These are phyloP conservation scores for Parnassius smintheus DNA, from an alignment of 2,888 invertebrate species.

Conservation along the genomic window DNA sequence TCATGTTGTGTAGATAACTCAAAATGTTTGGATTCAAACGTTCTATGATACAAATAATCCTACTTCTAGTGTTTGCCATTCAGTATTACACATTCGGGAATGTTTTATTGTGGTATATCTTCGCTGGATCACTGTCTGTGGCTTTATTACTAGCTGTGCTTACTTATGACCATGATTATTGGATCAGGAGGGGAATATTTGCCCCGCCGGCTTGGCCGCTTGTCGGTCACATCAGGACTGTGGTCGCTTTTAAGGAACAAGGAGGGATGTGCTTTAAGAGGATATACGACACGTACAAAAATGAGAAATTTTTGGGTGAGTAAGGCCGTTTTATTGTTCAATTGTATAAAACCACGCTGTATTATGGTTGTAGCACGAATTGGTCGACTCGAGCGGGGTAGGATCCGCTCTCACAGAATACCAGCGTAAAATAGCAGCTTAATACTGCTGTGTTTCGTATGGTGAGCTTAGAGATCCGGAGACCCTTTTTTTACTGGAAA, in stretches of 20 bases:
- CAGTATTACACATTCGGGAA: slow-evolving; percentile 57
- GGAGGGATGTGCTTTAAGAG: slow-evolving; percentile 70
- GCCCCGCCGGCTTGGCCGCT: slow-evolving; percentile 67
- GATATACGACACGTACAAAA: slow-evolving; percentile 63
- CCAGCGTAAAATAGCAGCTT: too few species aligned
- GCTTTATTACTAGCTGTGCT: slow-evolving; percentile 48
- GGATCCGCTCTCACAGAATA: too few species aligned
- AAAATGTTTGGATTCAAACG: slow-evolving; percentile 72
- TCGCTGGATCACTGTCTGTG: slow-evolving; percentile 41
- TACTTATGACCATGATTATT: slow-evolving; percentile 72
- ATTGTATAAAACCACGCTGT: too few species aligned
- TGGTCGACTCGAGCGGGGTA: too few species aligned
- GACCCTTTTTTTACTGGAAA: too few species aligned
- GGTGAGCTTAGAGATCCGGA: too few species aligned
- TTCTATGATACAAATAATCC: slow-evolving; percentile 46
- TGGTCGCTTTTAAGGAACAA: slow-evolving; percentile 68
- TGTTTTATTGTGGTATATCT: slow-evolving; percentile 48
- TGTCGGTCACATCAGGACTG: slow-evolving; percentile 66
- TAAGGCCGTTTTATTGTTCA: slow-evolving; percentile 20
- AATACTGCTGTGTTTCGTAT: too few species aligned
- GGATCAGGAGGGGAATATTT: slow-evolving; percentile 60
- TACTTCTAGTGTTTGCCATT: slow-evolving; percentile 51
- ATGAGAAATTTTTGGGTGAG: slow-evolving; percentile 66
- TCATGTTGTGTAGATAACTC: slow-evolving; percentile 39
- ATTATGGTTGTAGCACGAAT: too few species aligned